A percentile compares a stretch with the other conserved stretches of the same genome.
These are phyloP conservation scores for Nomada goodeniana DNA, from an alignment of 2,888 invertebrate species.

Conservation along the genomic window DNA sequence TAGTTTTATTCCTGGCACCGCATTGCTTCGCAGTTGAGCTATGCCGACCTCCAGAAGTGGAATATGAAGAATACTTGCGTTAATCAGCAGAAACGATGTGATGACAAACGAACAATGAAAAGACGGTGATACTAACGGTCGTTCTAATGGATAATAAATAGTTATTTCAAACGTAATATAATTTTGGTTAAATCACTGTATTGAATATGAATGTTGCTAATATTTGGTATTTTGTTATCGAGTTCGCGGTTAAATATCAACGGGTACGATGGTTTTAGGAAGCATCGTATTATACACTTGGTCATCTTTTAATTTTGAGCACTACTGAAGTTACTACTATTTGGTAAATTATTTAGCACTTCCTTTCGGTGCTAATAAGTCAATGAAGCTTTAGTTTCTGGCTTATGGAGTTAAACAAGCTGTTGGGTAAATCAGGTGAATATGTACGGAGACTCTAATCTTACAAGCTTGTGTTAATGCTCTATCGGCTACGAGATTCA, in stretches of 20 bases:
- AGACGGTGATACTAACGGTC: slow-evolving; percentile 1
- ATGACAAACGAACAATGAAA: not conserved
- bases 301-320: not conserved
- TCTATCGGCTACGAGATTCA: too few relatives aligned
- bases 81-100: slow-evolving; percentile 4
- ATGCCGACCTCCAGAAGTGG: slow-evolving; percentile 12
- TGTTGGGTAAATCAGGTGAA: too few relatives aligned
- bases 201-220: too few relatives aligned
- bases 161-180: too few relatives aligned
- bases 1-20: slow-evolving; percentile 35
- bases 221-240: too few relatives aligned
- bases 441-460: too few relatives aligned
- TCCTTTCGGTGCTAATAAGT: not conserved
- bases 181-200: too few relatives aligned
- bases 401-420: too few relatives aligned
- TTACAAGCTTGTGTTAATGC: too few relatives aligned
- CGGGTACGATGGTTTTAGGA: too few relatives aligned
- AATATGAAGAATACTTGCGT: slow-evolving; percentile 29
- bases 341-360: not conserved
- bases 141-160: not conserved
- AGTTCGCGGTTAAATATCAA: not conserved
- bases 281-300: too few relatives aligned
- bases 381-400: too few relatives aligned
- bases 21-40: slow-evolving; percentile 9
- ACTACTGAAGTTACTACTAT: not conserved